Evolutionary conservation across 2,888 invertebrate species (phyloP).

Genomic region (Hyles lineata): DNA sequence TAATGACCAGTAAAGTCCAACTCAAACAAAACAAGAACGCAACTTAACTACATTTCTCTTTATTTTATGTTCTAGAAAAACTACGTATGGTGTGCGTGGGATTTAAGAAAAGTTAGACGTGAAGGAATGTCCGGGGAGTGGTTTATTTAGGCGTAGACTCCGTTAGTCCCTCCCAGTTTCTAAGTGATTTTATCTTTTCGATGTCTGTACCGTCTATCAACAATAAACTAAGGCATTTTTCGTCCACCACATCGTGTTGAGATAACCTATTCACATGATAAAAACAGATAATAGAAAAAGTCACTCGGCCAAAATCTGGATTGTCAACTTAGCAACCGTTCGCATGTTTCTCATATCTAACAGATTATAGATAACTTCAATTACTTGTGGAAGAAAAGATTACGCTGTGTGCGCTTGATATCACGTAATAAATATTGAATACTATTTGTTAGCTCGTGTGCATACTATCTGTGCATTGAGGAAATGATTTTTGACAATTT

Average conservation of each 20-base stretch:
- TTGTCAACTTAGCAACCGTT: slow-evolving; percentile 30
- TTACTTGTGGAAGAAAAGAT: slow-evolving; percentile 8
- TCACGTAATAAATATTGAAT: slow-evolving; percentile 8
- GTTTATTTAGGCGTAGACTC: neutral
- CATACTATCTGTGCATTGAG: too few species aligned
- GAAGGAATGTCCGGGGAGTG: neutral
- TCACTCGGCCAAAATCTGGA: slow-evolving; percentile 28
- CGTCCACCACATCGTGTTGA: slow-evolving; percentile 29
- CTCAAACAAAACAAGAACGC: too few species aligned
- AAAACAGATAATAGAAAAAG: slow-evolving; percentile 36
- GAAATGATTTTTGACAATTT: neutral
- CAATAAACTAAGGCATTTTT: slow-evolving; percentile 12
- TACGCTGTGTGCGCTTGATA: neutral
- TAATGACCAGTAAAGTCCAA: too few species aligned
- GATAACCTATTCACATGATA: slow-evolving; percentile 42
- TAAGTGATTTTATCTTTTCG: neutral
- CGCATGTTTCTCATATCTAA: slow-evolving; percentile 27
- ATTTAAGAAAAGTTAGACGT: too few species aligned
- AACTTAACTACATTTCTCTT: too few species aligned
- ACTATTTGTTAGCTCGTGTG: neutral
- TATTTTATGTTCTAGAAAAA: too few species aligned
- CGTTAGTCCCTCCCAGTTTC: neutral
- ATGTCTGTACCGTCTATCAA: slow-evolving; percentile 18
- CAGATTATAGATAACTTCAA: slow-evolving; percentile 30
- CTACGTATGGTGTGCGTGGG: too few species aligned